These are phyloP conservation scores for Nasonia longicornis DNA, from an alignment of 1,140 invertebrate genomes.

Conservation along the genomic window DNA sequence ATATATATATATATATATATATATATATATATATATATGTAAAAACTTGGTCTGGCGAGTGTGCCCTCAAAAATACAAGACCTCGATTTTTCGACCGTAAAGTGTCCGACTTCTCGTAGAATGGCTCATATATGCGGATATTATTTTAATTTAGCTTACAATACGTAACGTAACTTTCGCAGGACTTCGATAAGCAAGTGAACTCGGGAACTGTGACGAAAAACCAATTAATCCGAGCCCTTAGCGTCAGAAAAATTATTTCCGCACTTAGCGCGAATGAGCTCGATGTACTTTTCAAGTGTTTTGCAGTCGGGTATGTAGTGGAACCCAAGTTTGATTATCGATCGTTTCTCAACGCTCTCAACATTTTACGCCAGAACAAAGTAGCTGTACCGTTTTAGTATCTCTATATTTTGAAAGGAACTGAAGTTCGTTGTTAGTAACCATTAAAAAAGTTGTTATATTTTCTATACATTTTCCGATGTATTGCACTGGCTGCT, in stretches of 20 bases:
- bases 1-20: no score
- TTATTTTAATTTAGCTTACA: no score
- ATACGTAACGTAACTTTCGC: conserved; percentile 47
- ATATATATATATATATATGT: no score
- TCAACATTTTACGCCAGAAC: conserved; percentile 69
- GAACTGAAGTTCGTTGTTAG: no score
- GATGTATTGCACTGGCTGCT: no score
- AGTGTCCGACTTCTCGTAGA: no score
- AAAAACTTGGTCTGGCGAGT: no score
- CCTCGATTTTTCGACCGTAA: no score
- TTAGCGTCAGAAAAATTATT: conserved; percentile 73
- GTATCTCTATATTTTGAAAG: background rate
- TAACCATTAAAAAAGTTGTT: no score
- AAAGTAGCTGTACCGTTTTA: conserved; percentile 52
- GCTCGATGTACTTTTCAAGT: conserved; percentile 75
- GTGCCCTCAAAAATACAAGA: no score
- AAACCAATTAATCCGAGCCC: conserved; percentile 72
- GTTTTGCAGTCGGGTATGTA: conserved; percentile 74
- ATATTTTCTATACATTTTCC: no score
- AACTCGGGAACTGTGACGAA: conserved; percentile 74
- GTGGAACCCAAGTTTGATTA: conserved; percentile 74
- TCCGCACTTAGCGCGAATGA: conserved; percentile 72
- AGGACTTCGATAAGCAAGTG: conserved; percentile 74
- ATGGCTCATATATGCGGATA: no score
- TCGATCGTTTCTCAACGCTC: conserved; percentile 70